phyloP scores from a whole-genome alignment of 1,140 invertebrate species.

The Gyrodactylus bullatarudis region DNA sequence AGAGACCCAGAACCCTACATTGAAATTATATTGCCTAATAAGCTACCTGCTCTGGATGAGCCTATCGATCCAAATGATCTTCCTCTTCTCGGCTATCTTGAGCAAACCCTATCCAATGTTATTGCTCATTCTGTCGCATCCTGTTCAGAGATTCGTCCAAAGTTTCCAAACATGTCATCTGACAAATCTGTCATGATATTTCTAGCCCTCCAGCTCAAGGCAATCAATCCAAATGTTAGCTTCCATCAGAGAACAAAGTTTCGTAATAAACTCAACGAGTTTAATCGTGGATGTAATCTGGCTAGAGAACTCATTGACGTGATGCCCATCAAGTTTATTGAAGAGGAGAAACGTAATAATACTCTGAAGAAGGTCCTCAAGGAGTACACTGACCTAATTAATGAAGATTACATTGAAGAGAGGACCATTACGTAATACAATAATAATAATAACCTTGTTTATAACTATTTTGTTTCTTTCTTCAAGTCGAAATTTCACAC shows the following conservation, averaged over 20 bases:
- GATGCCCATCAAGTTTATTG: neutral
- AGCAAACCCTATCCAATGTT: conserved; percentile 16
- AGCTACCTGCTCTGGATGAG: conserved; percentile 17
- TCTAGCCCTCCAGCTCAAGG: conserved; percentile 19
- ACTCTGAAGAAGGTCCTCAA: neutral
- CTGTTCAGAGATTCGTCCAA: conserved; percentile 18
- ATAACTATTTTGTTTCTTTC: too few species aligned
- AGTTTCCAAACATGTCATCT: conserved; percentile 19
- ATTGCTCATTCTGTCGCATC: conserved; percentile 17
- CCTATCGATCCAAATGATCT: conserved; percentile 13
- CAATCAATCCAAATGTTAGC: neutral
- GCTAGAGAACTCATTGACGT: neutral
- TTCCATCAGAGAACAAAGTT: neutral
- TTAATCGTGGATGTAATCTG: neutral
- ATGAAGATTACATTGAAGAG: too few species aligned
- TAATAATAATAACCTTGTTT: too few species aligned
- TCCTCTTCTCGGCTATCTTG: conserved; percentile 21
- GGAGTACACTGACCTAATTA: neutral
- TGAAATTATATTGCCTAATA: conserved; percentile 16
- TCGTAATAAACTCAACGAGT: neutral
- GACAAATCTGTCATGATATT: conserved; percentile 18
- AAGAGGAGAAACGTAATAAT: neutral
- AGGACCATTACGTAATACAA: too few species aligned
- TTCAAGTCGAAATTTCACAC: too few species aligned
- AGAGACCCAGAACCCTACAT: conserved; percentile 17